phyloP scores from a whole-genome alignment of 2,113 vertebrate genomes.

The Lanius ludovicianus region DNA sequence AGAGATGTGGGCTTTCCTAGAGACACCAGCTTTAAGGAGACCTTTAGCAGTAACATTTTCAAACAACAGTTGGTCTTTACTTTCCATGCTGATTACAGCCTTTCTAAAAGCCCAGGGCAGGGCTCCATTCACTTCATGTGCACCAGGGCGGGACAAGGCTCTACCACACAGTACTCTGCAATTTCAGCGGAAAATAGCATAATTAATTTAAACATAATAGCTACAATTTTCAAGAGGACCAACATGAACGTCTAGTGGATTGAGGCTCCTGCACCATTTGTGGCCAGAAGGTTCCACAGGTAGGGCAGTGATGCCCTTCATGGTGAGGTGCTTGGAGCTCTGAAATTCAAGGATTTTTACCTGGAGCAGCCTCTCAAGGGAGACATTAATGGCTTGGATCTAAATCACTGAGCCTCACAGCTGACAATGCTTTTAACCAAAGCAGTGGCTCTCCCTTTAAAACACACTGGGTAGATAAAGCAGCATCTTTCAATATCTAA shows the following conservation, averaged over 20 bases:
- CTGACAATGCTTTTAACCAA: not conserved
- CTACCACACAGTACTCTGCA: not conserved
- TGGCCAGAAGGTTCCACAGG: not conserved
- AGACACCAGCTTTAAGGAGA: not conserved
- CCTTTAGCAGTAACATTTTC: slow-evolving; percentile 37
- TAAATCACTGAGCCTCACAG: not conserved
- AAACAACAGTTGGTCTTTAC: slow-evolving; percentile 7
- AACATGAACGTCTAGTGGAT: not conserved
- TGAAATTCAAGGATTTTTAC: not conserved
- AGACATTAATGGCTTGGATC: not conserved
- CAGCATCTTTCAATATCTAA: not conserved
- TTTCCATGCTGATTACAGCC: not conserved
- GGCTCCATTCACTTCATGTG: not conserved
- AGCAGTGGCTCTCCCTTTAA: not conserved
- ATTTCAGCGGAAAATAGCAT: not conserved
- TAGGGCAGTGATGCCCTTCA: not conserved
- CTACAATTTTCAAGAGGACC: not conserved
- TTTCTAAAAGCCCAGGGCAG: slow-evolving; percentile 12
- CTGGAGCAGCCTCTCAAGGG: not conserved
- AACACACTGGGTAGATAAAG: not conserved
- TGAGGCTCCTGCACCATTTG: not conserved
- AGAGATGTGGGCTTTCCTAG: not conserved
- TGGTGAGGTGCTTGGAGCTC: not conserved
- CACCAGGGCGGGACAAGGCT: not conserved
- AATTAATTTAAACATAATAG: slow-evolving; percentile 47